Base-by-base conservation (phyloP, 2,797 vertebrate species). In the Rhynchotus rufescens region DNA sequence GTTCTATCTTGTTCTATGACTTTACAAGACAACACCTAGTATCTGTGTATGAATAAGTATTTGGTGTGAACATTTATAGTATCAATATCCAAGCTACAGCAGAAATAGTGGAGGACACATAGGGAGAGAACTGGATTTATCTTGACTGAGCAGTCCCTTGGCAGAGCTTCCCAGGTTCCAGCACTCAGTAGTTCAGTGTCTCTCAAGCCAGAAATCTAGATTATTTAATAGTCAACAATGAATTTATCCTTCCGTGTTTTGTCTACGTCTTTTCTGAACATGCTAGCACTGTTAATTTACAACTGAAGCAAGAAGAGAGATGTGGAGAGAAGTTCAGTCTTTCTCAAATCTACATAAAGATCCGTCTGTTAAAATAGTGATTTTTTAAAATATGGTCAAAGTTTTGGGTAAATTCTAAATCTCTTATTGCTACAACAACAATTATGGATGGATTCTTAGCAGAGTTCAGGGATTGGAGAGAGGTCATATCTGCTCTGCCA, bases 181-280 rank as follows among this genome's bases (percentile, higher is more conserved):
- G 34, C 0, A 0, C 30, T 84, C 57, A 90, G 89, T 78, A 80
- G 84, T 83, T 62, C 56, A 38, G 82, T 20, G 73, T 40, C 32
- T 85, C 83, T 69, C 44, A 80, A 90, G 80, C 51, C 90, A 89
- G 68, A 95, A 56, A 8, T 36, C 77, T 87, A 83, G 66, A 26
- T 83, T 71, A 47, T 67, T 86, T 90, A 81, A 28, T 17, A 89
- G 69, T 62, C 74, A 78, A 56, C 0, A 7, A 87, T 69, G 66
- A 89, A 87, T 51, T 26, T 40, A 14, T 59, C 51, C 21, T 62
- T 69, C 38, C 54, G 69, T 56, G 74, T 15, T 65, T 75, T 56
- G n/a, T 78, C 88, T 75, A 17, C 45, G 26, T 7, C 26, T 26
- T 85, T 66, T 89, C 72, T 56, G 78, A 87, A 90, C 62, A 83